Conservation (phyloP, 2,888 invertebrate species). For the Andricus quercusramuli region DNA sequence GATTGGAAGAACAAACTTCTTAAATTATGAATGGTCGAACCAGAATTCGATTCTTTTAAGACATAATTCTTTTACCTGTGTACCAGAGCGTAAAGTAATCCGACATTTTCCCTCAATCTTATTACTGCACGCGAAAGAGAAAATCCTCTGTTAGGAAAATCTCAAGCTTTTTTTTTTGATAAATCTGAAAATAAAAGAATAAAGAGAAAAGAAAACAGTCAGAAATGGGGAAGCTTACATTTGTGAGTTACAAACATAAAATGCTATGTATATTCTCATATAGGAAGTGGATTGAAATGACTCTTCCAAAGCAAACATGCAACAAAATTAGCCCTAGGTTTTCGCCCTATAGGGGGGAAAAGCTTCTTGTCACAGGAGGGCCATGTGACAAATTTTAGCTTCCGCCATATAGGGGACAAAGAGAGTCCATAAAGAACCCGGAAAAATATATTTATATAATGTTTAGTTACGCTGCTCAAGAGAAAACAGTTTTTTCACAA, state of each 20-base stretch:
- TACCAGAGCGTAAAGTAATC: background rate
- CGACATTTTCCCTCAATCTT: background rate
- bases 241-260: background rate
- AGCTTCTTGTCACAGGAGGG: background rate
- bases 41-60: too few species aligned
- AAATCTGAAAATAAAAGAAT: too few species aligned
- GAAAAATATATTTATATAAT: conserved; percentile 11
- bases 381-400: background rate
- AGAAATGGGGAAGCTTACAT: too few species aligned
- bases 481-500: background rate
- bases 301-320: background rate
- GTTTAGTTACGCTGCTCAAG: background rate
- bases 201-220: too few species aligned
- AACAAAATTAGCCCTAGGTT: background rate
- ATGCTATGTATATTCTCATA: background rate
- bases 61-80: background rate
- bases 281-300: background rate
- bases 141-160: background rate
- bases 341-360: background rate
- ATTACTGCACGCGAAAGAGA: background rate
- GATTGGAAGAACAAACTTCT: background rate
- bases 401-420: background rate
- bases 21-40: too few species aligned
- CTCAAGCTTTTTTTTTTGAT: background rate
- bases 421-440: background rate